Evolutionary conservation across 2,113 vertebrate genomes (phyloP).

Genomic region (Anarhynchus alexandrinus): DNA sequence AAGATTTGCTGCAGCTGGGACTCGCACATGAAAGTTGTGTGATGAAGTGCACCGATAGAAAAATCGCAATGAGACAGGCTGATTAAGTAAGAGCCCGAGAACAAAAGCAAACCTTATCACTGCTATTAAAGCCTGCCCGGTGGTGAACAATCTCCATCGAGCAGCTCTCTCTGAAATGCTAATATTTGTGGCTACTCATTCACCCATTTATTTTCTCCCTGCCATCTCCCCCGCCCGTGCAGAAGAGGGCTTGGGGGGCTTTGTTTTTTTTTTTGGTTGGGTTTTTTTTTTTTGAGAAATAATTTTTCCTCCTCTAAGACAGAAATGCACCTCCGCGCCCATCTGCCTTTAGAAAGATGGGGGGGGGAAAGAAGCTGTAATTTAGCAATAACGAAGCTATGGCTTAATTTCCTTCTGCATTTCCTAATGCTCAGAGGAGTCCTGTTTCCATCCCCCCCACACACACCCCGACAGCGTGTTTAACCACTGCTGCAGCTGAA

Average conservation of each 20-base stretch:
- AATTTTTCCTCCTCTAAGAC: background rate
- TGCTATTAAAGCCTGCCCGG: conserved; percentile 37
- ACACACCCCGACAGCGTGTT: fast-evolving
- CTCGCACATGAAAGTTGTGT: conserved; percentile 31
- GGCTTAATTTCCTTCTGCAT: background rate
- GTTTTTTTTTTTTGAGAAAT: background rate
- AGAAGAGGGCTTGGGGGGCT: background rate
- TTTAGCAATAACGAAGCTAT: background rate
- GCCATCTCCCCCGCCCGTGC: background rate
- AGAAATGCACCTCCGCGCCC: background rate
- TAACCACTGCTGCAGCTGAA: background rate
- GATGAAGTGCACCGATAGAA: conserved; percentile 11
- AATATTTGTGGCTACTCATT: conserved; percentile 24
- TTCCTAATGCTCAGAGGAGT: background rate
- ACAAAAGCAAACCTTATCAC: conserved; percentile 59
- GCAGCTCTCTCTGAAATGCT: conserved; percentile 44
- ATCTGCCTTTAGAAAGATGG: background rate
- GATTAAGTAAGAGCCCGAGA: conserved; percentile 42
- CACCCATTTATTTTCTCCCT: background rate
- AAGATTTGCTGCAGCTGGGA: conserved; percentile 60
- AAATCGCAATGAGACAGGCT: conserved; percentile 8
- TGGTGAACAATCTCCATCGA: conserved; percentile 20
- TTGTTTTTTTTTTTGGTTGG: background rate
- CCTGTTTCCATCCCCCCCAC: fast-evolving
- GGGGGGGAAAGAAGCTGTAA: background rate